phyloP scores from a whole-genome alignment of 2,888 invertebrate species.

The Oscheius sp. region DNA sequence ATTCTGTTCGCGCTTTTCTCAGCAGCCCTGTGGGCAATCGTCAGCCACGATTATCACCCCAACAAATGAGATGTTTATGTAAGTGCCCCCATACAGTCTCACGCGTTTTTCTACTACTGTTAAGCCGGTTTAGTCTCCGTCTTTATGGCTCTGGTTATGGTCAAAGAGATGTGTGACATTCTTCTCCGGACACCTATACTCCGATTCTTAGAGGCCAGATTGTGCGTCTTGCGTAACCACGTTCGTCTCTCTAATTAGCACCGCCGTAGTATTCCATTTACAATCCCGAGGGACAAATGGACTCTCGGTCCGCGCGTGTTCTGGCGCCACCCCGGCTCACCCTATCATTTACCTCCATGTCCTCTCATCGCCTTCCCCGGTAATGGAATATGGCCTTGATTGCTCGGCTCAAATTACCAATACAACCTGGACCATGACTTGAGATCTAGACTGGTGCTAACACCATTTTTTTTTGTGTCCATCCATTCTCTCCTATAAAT shows the following conservation, averaged over 20 bases:
- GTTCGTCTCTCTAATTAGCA: constrained; percentile 26
- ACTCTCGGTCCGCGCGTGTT: constrained; percentile 16
- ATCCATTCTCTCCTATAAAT: constrained; percentile 22
- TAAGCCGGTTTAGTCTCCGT: neutral
- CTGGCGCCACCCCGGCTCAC: neutral
- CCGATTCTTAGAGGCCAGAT: constrained; percentile 19
- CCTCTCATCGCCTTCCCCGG: constrained; percentile 2
- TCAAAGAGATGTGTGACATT: neutral
- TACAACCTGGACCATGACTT: constrained; percentile 11
- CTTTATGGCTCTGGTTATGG: constrained; percentile 15
- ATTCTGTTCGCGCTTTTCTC: constrained; percentile 33
- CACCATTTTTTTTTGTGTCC: neutral
- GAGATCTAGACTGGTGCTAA: neutral
- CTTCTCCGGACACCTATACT: neutral
- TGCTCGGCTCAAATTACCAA: constrained; percentile 23
- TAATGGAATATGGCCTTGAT: constrained; percentile 26
- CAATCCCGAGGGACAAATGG: constrained; percentile 25
- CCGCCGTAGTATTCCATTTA: constrained; percentile 32
- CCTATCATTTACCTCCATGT: constrained; percentile 11
- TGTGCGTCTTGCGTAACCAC: constrained; percentile 14
- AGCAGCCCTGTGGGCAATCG: neutral
- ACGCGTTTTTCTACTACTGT: constrained; percentile 13
- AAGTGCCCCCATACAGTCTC: constrained; percentile 23
- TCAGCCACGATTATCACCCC: constrained; percentile 19
- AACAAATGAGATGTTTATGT: constrained; percentile 31